Conservation (phyloP, 2,888 invertebrate species). For the Drosophila meridionalis region DNA sequence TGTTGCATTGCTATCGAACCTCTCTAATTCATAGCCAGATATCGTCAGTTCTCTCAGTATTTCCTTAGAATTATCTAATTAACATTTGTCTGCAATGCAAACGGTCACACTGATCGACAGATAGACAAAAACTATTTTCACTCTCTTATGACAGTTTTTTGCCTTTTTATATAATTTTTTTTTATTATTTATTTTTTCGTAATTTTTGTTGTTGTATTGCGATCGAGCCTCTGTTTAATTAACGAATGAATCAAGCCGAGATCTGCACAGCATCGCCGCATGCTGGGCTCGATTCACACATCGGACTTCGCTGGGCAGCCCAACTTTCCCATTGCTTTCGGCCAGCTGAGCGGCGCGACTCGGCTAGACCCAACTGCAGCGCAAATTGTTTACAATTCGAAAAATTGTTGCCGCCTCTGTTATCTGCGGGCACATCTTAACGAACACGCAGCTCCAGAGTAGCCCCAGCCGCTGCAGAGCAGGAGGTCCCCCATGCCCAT, state of each 20-base stretch:
- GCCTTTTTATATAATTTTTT: not conserved
- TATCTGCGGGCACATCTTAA: conserved; percentile 67
- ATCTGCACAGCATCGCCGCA: conserved; percentile 49
- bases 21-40: too few species aligned
- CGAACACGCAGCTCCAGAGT: conserved; percentile 70
- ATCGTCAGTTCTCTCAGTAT: too few species aligned
- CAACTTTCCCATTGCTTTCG: conserved; percentile 51
- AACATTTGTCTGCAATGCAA: not conserved
- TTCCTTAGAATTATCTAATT: not conserved
- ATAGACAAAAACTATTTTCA: conserved; percentile 2
- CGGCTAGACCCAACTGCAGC: conserved; percentile 43
- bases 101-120: conserved; percentile 29
- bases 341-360: conserved; percentile 16
- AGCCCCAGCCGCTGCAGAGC: conserved; percentile 19
- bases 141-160: conserved; percentile 36
- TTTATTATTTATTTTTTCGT: not conserved
- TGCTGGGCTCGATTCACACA: conserved; percentile 54
- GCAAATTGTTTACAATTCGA: conserved; percentile 75
- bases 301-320: conserved; percentile 2
- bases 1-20: not conserved
- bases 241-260: conserved; percentile 59
- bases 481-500: conserved; percentile 34
- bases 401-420: conserved; percentile 66
- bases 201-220: not conserved
- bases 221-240: conserved; percentile 55